Evolutionary conservation across 2,888 invertebrate species (phyloP).

Genomic region (Brachyptera risi): DNA sequence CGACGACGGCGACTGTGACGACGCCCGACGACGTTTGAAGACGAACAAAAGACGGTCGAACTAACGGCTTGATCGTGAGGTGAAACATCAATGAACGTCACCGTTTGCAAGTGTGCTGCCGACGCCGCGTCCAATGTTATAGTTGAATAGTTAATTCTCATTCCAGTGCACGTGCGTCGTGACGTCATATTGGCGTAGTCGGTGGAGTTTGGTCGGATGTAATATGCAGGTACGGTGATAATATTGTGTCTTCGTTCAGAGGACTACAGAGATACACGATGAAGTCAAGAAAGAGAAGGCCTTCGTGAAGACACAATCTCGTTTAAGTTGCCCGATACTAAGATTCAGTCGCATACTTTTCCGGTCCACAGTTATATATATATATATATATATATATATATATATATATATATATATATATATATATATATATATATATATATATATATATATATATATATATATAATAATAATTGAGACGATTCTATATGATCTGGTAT

Average conservation of each 20-base stretch:
- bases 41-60: constrained; percentile 20
- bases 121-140: constrained; percentile 33
- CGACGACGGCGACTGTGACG: neutral
- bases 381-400: too few relatives aligned
- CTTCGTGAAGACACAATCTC: too few relatives aligned
- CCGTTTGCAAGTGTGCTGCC: constrained; percentile 6
- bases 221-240: constrained; percentile 21
- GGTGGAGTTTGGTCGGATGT: constrained; percentile 16
- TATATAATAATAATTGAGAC: too few relatives aligned
- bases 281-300: too few relatives aligned
- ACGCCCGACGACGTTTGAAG: neutral
- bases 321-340: too few relatives aligned
- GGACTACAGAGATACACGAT: neutral
- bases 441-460: too few relatives aligned
- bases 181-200: neutral
- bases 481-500: too few relatives aligned
- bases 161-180: constrained; percentile 37
- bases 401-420: too few relatives aligned
- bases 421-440: too few relatives aligned
- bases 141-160: constrained; percentile 43
- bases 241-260: constrained; percentile 2
- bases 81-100: constrained; percentile 9
- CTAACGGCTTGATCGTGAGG: constrained; percentile 24
- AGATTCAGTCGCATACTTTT: too few relatives aligned
- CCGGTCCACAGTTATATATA: too few relatives aligned